A percentile compares a stretch with the other conserved stretches of the same genome.
Conservation (phyloP, 2,797 vertebrate species). For the Chlorospingus semifuscus region DNA sequence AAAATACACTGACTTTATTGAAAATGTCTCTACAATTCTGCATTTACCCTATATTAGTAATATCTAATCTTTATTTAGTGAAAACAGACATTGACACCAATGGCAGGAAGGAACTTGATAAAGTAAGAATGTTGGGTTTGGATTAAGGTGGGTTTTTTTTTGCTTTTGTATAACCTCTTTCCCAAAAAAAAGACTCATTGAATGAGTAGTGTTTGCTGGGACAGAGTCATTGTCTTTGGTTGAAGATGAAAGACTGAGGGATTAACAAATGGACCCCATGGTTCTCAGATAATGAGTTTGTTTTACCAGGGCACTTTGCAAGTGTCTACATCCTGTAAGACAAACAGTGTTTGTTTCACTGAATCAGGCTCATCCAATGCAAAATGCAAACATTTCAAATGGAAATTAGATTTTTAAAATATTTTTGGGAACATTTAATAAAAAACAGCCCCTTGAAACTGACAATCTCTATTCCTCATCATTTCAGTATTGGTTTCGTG, state of each 20-base stretch:
- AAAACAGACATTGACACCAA: background rate
- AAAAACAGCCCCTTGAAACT: background rate
- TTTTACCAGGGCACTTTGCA: background rate
- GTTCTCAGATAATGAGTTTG: background rate
- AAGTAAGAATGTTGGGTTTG: conserved; percentile 13
- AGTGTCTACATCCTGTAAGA: background rate
- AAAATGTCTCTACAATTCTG: background rate
- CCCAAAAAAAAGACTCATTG: background rate
- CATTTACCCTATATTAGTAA: background rate
- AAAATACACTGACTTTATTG: background rate
- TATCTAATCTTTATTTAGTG: background rate
- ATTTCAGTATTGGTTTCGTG: background rate
- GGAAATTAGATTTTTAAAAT: background rate
- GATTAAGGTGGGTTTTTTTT: background rate
- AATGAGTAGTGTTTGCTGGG: background rate
- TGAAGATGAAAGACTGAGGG: background rate
- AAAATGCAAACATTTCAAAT: background rate
- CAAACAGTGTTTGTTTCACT: background rate
- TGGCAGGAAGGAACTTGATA: background rate
- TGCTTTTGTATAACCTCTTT: background rate
- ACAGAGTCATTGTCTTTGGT: background rate
- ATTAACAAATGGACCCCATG: background rate
- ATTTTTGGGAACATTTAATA: background rate
- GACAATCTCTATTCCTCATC: background rate
- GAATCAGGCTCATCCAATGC: background rate